Evolutionary conservation across 2,888 invertebrate species (phyloP).

Genomic region (Torymus aiolomorphi): DNA sequence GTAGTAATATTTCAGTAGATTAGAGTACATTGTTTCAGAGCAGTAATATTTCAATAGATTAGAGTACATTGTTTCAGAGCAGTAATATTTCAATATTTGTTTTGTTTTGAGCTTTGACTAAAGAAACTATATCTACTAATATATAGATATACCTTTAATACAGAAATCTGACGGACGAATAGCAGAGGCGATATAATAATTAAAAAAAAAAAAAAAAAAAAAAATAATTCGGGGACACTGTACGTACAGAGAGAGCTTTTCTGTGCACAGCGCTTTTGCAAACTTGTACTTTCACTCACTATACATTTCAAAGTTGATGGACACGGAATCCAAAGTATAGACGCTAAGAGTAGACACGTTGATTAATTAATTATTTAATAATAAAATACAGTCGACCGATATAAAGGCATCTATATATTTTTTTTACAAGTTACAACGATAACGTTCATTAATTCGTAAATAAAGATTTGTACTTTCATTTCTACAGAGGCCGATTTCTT

Average conservation of each 20-base stretch:
- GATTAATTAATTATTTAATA: constrained; percentile 39
- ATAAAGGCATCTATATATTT: constrained; percentile 46
- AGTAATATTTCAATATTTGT: too few relatives aligned
- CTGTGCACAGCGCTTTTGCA: constrained; percentile 45
- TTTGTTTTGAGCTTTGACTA: too few relatives aligned
- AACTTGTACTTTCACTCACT: constrained; percentile 54
- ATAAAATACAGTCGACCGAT: constrained; percentile 50
- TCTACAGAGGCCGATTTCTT: constrained; percentile 54
- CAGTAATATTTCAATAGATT: too few relatives aligned
- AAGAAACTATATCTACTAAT: too few relatives aligned
- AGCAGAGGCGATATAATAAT: too few relatives aligned
- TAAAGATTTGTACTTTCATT: constrained; percentile 57
- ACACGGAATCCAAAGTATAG: constrained; percentile 20
- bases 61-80: too few relatives aligned
- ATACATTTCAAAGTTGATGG: constrained; percentile 39
- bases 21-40: too few relatives aligned
- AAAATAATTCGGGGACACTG: constrained; percentile 44
- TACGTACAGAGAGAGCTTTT: constrained; percentile 47
- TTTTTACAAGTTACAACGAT: constrained; percentile 49
- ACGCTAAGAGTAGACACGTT: constrained; percentile 44
- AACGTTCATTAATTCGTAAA: constrained; percentile 51
- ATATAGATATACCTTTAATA: too few relatives aligned
- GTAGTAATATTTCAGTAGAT: too few relatives aligned
- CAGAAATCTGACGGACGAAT: too few relatives aligned
- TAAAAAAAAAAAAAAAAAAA: constrained; percentile 21